Evolutionary conservation across 1,140 invertebrate species (phyloP), one percentile per base, ranked within the genome.

Genomic region (Atopsyche davidsoni): DNA sequence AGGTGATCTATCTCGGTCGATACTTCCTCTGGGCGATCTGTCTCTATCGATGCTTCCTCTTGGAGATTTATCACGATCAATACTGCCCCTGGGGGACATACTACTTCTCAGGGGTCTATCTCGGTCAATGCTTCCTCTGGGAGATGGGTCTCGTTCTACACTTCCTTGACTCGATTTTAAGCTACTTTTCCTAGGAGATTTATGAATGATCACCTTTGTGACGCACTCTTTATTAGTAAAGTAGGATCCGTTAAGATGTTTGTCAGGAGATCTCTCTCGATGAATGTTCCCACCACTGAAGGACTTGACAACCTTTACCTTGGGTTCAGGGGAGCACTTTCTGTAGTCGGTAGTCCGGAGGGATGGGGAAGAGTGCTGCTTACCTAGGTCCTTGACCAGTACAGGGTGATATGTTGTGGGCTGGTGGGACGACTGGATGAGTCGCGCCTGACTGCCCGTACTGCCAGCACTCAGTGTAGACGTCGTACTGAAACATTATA

Each of bases 381-480:
- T 86, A 92, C 89, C 88, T 79, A 90, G 75, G 72, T 92, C 89
- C 73, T 87, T 86, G 60, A 86, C 81, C 66, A 81, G 81, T 49
- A 85, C 80, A 18, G 88, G 88, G 57, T 91, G 87, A 70, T 92
- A 92, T 62, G 85, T 88, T 58, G 89, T 82, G 34, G 92, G 92
- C 61, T 91, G 87, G 70, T 93, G 88, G 54, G 91, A 94, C 48
- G 90, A 89, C 71, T 94, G 91, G 64, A 95, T 93, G 53, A 96
- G 80, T 61, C 89, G 82, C 14, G 92, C 92, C 68, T 95, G 91
- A 64, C 87, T 92, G 59, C 91, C 89, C 35, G 89, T 94, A 68
- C 90, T 94, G 59, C 92, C 90, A 50, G 91, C 90, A 54, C 91
- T 94, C 64, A 93, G 81, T 9, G 92, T 95, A 49, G 91, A 95